Conservation (phyloP, 2,113 vertebrate genomes). For the Sinosuthora webbiana region DNA sequence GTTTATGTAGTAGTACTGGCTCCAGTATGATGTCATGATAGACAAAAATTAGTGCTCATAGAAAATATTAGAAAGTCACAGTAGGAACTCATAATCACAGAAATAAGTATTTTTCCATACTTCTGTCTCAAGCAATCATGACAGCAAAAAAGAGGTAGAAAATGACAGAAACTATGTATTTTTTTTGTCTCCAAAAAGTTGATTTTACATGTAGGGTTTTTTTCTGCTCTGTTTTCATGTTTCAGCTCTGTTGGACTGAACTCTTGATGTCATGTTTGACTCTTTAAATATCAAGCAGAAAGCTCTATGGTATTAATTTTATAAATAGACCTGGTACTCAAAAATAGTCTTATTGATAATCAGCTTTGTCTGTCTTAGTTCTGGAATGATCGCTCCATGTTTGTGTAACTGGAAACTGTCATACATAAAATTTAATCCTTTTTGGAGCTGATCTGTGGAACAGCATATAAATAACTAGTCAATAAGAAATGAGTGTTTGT, state of each 20-base stretch:
- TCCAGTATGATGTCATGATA: not conserved
- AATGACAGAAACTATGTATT: not conserved
- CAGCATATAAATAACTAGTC: not conserved
- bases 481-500: not conserved
- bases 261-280: not conserved
- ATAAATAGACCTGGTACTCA: slow-evolving; percentile 40
- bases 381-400: not conserved
- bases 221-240: not conserved
- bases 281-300: slow-evolving; percentile 11
- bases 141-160: not conserved
- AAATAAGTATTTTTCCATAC: not conserved
- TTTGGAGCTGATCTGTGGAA: not conserved
- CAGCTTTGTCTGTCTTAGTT: slow-evolving; percentile 39
- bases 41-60: not conserved
- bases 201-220: not conserved
- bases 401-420: not conserved
- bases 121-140: not conserved
- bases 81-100: not conserved
- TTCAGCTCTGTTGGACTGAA: not conserved
- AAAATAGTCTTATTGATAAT: slow-evolving; percentile 53
- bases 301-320: slow-evolving; percentile 35
- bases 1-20: not conserved
- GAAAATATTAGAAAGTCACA: not conserved
- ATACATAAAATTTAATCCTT: not conserved
- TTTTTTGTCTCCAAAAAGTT: not conserved